Evolutionary conservation across 2,888 invertebrate genomes (phyloP).

Genomic region (Dioctria linearis): DNA sequence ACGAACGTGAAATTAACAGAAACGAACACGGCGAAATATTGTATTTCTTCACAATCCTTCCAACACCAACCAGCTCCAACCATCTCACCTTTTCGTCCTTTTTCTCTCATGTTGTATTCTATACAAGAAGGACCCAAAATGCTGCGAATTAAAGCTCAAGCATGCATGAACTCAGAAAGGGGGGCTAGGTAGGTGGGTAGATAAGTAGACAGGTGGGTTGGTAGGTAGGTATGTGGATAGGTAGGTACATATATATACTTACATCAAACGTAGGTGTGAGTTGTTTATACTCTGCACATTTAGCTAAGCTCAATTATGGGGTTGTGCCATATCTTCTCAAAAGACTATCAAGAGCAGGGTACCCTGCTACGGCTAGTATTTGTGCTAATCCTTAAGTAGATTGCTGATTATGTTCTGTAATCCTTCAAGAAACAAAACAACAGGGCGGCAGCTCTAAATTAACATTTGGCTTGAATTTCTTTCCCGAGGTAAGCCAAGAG

Average conservation of each 20-base stretch:
- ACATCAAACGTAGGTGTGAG: neutral
- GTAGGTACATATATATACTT: too few species aligned
- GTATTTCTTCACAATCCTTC: neutral
- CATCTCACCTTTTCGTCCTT: neutral
- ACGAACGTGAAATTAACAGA: conserved; percentile 10
- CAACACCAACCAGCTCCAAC: neutral
- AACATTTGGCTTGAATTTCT: conserved; percentile 53
- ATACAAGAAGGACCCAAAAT: neutral
- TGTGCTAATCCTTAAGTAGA: conserved; percentile 53
- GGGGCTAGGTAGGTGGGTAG: neutral
- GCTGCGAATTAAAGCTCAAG: neutral
- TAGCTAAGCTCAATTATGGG: neutral
- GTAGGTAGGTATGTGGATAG: too few species aligned
- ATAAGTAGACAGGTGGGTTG: neutral
- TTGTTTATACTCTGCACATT: neutral
- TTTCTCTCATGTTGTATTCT: neutral
- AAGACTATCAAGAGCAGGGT: neutral
- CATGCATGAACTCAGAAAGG: neutral
- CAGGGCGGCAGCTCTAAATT: conserved; percentile 47
- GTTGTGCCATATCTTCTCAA: too few species aligned
- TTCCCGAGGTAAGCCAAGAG: conserved; percentile 31
- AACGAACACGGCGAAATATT: neutral
- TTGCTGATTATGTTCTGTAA: conserved; percentile 53
- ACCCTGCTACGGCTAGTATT: conserved; percentile 44
- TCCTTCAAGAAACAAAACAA: conserved; percentile 53